Base-by-base conservation (phyloP, 53 echinoderm and acorn worm genomes). In the Pentamera pediparva region DNA sequence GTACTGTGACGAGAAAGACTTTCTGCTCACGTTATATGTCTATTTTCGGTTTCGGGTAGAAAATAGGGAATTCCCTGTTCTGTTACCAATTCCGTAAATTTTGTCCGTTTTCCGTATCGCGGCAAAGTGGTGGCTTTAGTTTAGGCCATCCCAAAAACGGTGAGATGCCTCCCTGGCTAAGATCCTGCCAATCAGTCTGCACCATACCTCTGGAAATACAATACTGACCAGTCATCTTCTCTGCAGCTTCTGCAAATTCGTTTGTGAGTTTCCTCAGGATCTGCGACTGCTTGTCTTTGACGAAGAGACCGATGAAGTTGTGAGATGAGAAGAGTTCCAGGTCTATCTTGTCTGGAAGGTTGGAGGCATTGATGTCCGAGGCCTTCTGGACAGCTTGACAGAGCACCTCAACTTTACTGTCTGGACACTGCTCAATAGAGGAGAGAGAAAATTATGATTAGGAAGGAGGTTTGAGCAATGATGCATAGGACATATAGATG, bases 301-400 rank as follows among this genome's bases (percentile, higher is more conserved):
- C 67, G 51, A 98, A 98, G 21, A 98, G 71, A 28, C 98, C 98
- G 19, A 98, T 92, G 83, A 90, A 96, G 70, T 96, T 96, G 0
- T 74, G 54, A 0, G 96, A 91, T 35, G 90, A 88, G 57, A 88
- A 96, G 35, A 84, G 79, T 69, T 96, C 96, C 1, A 96, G 81
- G 6, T 64, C 26, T 12, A 96, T 59, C n/a, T 50, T 60, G 37
- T 96, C 96, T 2, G 96, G 91, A 6, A 87, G 84, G 7, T 79
- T 75, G 29, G 83, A 27, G 8, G 76, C 73, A 60, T 82, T 85
- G 20, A 35, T 60, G 17, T 88, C 96, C 2, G 83, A 45, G 5
- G 88, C 91, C 3, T 67, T 69, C 34, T 91, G 96, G 38, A 96
- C 75, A n/a, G 96, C 88, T 4, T 77, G 80, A 18, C 85, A 85